Evolutionary conservation across 2,888 invertebrate genomes (phyloP), one percentile per base, ranked within the genome.

Genomic region (Caenorhabditis parvicauda): DNA sequence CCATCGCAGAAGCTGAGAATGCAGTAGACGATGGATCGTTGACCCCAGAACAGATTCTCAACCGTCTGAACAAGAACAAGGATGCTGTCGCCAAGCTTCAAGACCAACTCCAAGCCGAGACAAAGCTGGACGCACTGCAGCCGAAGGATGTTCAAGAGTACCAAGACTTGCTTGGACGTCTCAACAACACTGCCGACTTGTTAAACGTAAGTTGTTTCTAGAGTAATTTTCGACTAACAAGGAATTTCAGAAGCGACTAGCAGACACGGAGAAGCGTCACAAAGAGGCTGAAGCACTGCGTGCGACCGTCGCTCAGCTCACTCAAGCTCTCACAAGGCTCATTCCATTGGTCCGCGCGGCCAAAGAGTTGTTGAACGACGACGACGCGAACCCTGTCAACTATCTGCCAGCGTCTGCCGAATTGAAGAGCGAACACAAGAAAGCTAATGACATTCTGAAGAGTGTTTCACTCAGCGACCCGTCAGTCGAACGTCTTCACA

Each of bases 311-410:
- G 35, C n/a, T 12, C 35, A 9, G 35, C 9, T 32, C n/a, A 12
- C n/a, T n/a, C 9, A 32, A 9, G 9, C 9, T 32, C n/a, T 32
- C 9, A 32, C 9, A 32, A 32, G 50, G 21, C 54, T 54, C 46
- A 51, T 35, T 28, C 54, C 50, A 54, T 54, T 70, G 42, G 63
- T 70, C 42, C 57, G 54, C 38, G 63, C 63, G 28, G 65, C 63
- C 22, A 52, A 59, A 29, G 51, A 55, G 27, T 61, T 70, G 24
- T 50, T 67, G n/a, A 32, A 50, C 45, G 58, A 70, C 38, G 56
- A 64, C 42, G 67, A 70, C 52, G 70, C 64, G 19, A 52, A 64
- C 42, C 70, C 70, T 27, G 55, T 54, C 35, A 50, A 60, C 24
- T 70, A 67, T 42, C 54, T 53, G 29, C 59, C 64, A 54, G 60